phyloP scores from a whole-genome alignment of 2,113 vertebrate genomes.

The Rhineura floridana region DNA sequence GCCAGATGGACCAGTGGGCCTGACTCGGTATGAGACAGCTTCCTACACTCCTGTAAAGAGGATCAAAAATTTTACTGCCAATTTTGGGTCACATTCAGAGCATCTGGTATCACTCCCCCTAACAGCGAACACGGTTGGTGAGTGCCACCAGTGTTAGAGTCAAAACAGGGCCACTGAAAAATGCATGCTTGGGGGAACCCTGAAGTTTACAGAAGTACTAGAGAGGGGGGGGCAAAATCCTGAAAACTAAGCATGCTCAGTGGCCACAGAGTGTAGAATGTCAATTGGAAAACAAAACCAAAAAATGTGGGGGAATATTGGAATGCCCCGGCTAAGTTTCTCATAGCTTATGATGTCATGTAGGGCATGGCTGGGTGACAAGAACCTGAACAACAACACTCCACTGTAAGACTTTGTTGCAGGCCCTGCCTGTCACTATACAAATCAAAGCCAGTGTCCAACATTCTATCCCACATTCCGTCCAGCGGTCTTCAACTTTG shows the following conservation, averaged over 20 bases:
- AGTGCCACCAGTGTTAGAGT: not conserved
- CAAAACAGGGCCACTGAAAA: not conserved
- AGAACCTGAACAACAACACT: not conserved
- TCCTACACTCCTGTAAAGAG: not conserved
- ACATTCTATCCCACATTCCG: too few species aligned
- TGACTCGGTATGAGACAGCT: too few species aligned
- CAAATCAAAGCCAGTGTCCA: too few species aligned
- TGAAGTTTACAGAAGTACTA: not conserved
- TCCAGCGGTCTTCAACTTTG: too few species aligned
- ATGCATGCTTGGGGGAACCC: not conserved
- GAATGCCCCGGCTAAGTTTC: too few species aligned
- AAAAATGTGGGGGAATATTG: too few species aligned
- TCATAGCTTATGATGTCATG: not conserved
- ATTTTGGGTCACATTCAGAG: not conserved
- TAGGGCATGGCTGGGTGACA: not conserved
- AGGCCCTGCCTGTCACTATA: too few species aligned
- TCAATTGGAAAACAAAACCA: not conserved
- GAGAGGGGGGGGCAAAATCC: not conserved
- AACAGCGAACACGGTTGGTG: not conserved
- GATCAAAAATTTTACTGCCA: not conserved
- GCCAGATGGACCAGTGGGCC: too few species aligned
- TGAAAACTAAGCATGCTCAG: not conserved
- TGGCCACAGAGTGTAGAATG: not conserved
- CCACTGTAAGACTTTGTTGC: too few species aligned
- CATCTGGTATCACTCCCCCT: not conserved